A percentile compares a stretch with the other conserved stretches of the same genome.
Conservation (phyloP, 2,113 vertebrate genomes). For the Okapia johnstoni region DNA sequence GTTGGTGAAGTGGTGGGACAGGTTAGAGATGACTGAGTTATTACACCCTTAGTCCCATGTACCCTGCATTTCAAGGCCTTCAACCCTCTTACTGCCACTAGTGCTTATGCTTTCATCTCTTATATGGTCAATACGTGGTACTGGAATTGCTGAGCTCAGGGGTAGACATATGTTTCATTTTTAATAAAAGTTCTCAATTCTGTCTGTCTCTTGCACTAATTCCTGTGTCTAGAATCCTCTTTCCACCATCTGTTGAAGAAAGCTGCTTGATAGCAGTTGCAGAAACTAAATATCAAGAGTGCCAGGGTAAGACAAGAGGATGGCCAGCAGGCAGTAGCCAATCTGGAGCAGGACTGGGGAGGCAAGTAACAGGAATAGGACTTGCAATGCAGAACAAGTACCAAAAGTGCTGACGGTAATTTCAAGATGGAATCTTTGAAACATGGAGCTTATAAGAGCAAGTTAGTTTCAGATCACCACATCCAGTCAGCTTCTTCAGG, state of each 20-base stretch:
- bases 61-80: not conserved
- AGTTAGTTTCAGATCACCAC: not conserved
- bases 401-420: not conserved
- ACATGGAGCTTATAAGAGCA: not conserved
- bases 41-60: not conserved
- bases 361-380: not conserved
- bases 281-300: not conserved
- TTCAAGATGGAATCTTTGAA: not conserved
- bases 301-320: not conserved
- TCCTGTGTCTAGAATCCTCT: not conserved
- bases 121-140: not conserved
- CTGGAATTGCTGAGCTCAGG: not conserved
- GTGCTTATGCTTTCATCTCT: not conserved
- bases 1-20: not conserved
- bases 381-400: not conserved
- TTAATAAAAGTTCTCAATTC: not conserved
- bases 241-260: not conserved
- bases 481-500: not conserved
- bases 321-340: not conserved
- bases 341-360: not conserved
- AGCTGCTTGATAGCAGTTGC: not conserved
- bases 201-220: not conserved
- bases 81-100: not conserved
- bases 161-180: not conserved
- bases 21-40: not conserved